Evolutionary conservation across 1,140 invertebrate genomes (phyloP).

Genomic region (Pseudomyrmex cubaensis): DNA sequence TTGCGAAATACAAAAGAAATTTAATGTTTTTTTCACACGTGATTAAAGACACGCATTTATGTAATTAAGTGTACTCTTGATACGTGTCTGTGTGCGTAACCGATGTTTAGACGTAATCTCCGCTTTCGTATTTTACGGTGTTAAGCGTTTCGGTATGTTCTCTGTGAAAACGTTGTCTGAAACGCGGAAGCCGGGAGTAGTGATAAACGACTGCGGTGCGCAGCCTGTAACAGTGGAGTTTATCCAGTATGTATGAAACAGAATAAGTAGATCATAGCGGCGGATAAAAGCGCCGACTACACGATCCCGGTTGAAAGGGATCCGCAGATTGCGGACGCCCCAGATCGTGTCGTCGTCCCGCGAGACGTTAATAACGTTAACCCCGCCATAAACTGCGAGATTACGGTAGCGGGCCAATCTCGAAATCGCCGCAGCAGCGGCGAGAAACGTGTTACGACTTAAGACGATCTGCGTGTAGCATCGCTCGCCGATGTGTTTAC

Average conservation of each 20-base stretch:
- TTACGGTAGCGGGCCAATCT: constrained; percentile 61
- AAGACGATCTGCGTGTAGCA: constrained; percentile 46
- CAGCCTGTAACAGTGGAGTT: constrained; percentile 48
- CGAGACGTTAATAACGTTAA: constrained; percentile 63
- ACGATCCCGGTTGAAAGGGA: constrained; percentile 42
- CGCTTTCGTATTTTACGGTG: constrained; percentile 53
- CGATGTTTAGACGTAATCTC: constrained; percentile 39
- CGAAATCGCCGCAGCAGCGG: constrained; percentile 37
- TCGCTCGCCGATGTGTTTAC: constrained; percentile 20
- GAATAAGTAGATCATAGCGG: constrained; percentile 60
- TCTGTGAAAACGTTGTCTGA: constrained; percentile 33
- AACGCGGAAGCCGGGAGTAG: constrained; percentile 37
- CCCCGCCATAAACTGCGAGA: constrained; percentile 58
- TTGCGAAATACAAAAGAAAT: constrained; percentile 27
- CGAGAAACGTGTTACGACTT: constrained; percentile 51
- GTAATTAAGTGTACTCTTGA: constrained; percentile 43
- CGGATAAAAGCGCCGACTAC: constrained; percentile 56
- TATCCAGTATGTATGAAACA: constrained; percentile 57
- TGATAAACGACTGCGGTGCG: constrained; percentile 54
- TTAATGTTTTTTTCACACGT: constrained; percentile 47
- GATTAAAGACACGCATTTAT: constrained; percentile 46
- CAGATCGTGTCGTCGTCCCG: constrained; percentile 48
- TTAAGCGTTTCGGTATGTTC: constrained; percentile 48
- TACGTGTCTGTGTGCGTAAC: constrained; percentile 22
- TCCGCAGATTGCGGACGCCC: constrained; percentile 50